Evolutionary conservation across 1,140 invertebrate species (phyloP).

Genomic region (Wiebesia pumilae): DNA sequence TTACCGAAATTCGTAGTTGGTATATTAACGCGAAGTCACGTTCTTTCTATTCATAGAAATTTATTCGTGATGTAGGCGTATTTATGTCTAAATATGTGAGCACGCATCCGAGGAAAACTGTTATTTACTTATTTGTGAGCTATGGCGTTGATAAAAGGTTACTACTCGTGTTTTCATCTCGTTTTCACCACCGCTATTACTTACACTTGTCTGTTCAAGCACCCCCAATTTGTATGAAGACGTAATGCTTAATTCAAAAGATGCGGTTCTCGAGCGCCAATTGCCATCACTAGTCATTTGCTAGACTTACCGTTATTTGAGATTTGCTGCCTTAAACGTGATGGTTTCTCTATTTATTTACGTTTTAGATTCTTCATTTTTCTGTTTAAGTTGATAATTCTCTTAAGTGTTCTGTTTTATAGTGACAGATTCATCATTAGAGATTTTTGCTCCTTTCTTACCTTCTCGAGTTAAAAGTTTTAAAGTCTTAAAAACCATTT

Average conservation of each 20-base stretch:
- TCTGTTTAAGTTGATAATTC: no score
- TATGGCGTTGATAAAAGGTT: constrained; percentile 24
- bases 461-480: no score
- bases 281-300: background rate
- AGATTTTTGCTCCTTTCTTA: no score
- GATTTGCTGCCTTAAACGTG: background rate
- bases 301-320: background rate
- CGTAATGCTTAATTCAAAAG: constrained; percentile 23
- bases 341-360: background rate
- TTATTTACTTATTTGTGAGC: constrained; percentile 36
- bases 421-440: no score
- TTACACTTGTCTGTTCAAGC: background rate
- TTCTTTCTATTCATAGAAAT: constrained; percentile 31
- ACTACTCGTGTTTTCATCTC: constrained; percentile 21
- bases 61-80: background rate
- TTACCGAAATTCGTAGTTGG: background rate
- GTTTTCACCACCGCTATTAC: background rate
- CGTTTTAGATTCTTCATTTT: background rate
- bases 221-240: constrained; percentile 4
- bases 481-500: no score
- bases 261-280: background rate
- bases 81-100: no score
- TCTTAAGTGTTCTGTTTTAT: no score
- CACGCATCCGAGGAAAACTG: background rate
- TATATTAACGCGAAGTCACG: no score